phyloP scores from a whole-genome alignment of 2,888 invertebrate genomes.

The Rapana venosa region DNA sequence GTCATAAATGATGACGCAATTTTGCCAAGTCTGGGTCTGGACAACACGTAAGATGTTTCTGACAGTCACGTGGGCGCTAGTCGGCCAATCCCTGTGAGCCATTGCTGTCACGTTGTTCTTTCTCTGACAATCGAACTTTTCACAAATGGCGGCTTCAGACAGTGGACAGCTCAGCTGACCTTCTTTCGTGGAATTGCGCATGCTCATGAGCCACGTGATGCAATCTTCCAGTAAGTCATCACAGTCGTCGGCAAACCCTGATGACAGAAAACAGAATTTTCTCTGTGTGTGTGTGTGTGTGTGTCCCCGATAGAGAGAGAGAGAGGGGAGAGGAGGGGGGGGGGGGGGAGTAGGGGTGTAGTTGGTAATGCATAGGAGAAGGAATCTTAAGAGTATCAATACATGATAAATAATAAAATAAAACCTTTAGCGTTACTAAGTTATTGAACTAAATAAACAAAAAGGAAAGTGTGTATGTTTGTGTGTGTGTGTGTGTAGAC shows the following conservation, averaged over 20 bases:
- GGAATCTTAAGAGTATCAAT: too few species aligned
- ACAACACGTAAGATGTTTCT: conserved; percentile 17
- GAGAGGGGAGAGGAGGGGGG: too few species aligned
- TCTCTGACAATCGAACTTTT: background rate
- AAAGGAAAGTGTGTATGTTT: too few species aligned
- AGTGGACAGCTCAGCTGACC: background rate
- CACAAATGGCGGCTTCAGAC: background rate
- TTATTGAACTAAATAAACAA: too few species aligned
- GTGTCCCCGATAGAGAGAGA: too few species aligned
- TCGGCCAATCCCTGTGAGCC: background rate
- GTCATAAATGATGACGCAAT: conserved; percentile 40
- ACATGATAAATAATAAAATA: too few species aligned
- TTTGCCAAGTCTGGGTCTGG: conserved; percentile 15
- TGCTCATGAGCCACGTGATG: background rate
- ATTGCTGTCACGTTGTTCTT: background rate
- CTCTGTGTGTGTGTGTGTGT: too few species aligned
- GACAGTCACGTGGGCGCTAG: background rate
- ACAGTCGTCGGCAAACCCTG: background rate
- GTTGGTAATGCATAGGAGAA: too few species aligned
- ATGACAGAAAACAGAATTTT: too few species aligned
- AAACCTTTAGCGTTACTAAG: too few species aligned
- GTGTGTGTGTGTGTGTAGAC: too few species aligned
- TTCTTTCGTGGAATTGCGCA: background rate
- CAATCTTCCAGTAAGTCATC: conserved; percentile 29
- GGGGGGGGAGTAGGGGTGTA: too few species aligned